A percentile compares a stretch with the other conserved stretches of the same genome.
These are phyloP conservation scores for Latrodectus hesperus DNA, from an alignment of 2,888 invertebrate genomes.

Conservation along the genomic window DNA sequence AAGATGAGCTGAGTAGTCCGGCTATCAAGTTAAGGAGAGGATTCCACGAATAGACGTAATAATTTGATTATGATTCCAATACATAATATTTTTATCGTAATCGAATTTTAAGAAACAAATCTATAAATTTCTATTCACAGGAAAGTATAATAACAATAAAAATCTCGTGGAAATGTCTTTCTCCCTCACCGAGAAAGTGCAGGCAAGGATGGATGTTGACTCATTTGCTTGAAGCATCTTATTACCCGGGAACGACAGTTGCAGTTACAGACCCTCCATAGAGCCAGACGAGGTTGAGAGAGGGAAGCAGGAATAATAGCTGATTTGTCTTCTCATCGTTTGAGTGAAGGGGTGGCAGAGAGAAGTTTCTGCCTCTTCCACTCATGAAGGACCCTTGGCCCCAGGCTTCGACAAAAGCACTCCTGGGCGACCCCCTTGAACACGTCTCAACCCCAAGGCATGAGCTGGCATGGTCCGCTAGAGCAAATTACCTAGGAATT, in stretches of 20 bases:
- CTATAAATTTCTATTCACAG: too few species aligned
- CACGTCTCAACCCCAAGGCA: constrained; percentile 66
- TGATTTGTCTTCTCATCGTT: constrained; percentile 39
- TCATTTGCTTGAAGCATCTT: constrained; percentile 56
- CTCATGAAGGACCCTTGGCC: constrained; percentile 60
- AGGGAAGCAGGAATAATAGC: constrained; percentile 19
- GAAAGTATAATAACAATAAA: too few species aligned
- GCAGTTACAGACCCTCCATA: neutral
- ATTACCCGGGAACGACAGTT: constrained; percentile 8
- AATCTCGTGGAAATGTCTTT: too few species aligned
- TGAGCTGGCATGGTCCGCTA: constrained; percentile 16
- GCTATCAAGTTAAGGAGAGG: too few species aligned
- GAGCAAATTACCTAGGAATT: neutral
- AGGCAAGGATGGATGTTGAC: neutral
- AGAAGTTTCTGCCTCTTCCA: constrained; percentile 6
- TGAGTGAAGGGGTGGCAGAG: constrained; percentile 27
- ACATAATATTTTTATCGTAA: too few species aligned
- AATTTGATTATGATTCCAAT: too few species aligned
- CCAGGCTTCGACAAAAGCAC: constrained; percentile 55
- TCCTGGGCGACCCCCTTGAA: constrained; percentile 63
- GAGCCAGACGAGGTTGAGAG: neutral
- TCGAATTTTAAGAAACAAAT: too few species aligned
- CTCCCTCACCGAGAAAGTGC: too few species aligned
- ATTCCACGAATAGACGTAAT: too few species aligned
- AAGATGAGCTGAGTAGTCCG: too few species aligned